These are phyloP conservation scores for Microvelia longipes DNA, from an alignment of 1,140 invertebrate species.

Conservation along the genomic window DNA sequence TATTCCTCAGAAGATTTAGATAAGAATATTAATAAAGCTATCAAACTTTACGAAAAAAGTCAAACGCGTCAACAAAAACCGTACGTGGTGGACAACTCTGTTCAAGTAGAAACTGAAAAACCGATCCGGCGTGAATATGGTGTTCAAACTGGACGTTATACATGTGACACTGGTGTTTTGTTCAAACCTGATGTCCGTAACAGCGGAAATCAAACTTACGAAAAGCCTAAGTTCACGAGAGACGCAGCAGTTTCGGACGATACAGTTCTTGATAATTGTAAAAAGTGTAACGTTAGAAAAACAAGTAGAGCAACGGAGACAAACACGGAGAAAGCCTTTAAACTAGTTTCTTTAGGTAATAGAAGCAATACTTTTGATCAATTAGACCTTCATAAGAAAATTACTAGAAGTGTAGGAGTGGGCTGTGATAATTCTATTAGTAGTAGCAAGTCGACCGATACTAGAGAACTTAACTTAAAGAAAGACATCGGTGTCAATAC, in stretches of 20 bases:
- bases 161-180: constrained; percentile 28
- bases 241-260: constrained; percentile 34
- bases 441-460: constrained; percentile 27
- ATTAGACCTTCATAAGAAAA: constrained; percentile 1
- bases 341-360: constrained; percentile 11
- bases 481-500: constrained; percentile 34
- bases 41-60: constrained; percentile 15
- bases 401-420: constrained; percentile 1
- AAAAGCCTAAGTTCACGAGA: constrained; percentile 22
- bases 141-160: neutral
- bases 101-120: neutral
- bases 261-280: constrained; percentile 33
- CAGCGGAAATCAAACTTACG: constrained; percentile 28
- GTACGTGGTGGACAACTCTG: neutral
- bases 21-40: constrained; percentile 15
- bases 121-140: neutral
- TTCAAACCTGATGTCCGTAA: constrained; percentile 31
- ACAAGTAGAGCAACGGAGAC: constrained; percentile 31
- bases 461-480: constrained; percentile 23
- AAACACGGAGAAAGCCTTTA: constrained; percentile 22
- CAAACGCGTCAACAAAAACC: neutral
- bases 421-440: neutral
- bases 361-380: constrained; percentile 18
- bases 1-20: constrained; percentile 13
- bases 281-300: constrained; percentile 33